Conservation (phyloP, 1,140 invertebrate genomes). For the Drosophila tropicalis region DNA sequence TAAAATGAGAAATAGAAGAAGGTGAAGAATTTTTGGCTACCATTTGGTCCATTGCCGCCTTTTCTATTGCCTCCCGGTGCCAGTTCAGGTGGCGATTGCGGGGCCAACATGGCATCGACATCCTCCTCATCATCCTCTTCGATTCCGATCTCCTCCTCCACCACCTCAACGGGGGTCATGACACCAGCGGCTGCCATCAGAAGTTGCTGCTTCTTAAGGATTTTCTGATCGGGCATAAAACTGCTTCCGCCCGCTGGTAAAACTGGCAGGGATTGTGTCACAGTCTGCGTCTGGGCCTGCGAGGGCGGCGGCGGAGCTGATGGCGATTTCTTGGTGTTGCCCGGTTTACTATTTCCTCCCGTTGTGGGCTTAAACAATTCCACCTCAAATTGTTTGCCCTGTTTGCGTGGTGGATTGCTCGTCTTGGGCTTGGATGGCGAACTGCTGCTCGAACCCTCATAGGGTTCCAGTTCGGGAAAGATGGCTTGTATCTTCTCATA, state of each 20-base stretch:
- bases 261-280: constrained; percentile 35
- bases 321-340: constrained; percentile 79
- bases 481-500: constrained; percentile 90
- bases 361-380: constrained; percentile 60
- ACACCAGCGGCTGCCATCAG: constrained; percentile 73
- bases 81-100: constrained; percentile 2
- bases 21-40: constrained; percentile 44
- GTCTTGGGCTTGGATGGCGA: constrained; percentile 33
- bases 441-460: constrained; percentile 37
- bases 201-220: constrained; percentile 74
- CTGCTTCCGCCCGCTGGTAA: constrained; percentile 61
- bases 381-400: constrained; percentile 69
- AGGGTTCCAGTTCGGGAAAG: constrained; percentile 88
- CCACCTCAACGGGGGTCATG: constrained; percentile 38
- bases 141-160: constrained; percentile 22
- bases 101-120: background rate
- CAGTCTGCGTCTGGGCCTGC: constrained; percentile 24
- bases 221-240: constrained; percentile 76
- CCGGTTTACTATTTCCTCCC: constrained; percentile 49
- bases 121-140: constrained; percentile 19
- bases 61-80: constrained; percentile 15
- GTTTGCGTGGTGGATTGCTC: constrained; percentile 37
- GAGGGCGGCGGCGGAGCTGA: constrained; percentile 65
- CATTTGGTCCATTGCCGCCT: constrained; percentile 54
- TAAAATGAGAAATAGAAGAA: background rate